Percentiles rank a stretch among this genome's conserved stretches.
phyloP scores from a whole-genome alignment of 2,797 vertebrate genomes.

The Telmatherina bonti region DNA sequence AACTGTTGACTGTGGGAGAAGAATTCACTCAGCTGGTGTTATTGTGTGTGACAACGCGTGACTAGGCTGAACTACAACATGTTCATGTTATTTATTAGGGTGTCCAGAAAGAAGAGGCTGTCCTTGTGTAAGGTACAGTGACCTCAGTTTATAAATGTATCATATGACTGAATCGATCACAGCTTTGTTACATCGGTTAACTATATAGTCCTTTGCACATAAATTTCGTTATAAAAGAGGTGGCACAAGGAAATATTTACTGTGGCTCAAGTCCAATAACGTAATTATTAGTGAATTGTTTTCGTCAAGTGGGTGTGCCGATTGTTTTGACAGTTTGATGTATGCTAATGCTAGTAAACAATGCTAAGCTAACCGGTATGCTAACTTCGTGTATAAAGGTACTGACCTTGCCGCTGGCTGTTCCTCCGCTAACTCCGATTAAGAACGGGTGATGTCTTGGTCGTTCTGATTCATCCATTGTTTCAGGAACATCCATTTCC shows the following conservation, averaged over 20 bases:
- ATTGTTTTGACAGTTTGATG: constrained; percentile 37
- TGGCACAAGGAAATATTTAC: background rate
- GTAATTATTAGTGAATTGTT: accelerated
- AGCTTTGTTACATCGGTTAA: background rate
- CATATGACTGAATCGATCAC: constrained; percentile 9
- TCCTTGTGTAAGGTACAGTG: background rate
- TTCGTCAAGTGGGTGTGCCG: constrained; percentile 35
- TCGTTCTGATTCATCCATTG: constrained; percentile 78
- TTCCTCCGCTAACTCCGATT: constrained; percentile 95
- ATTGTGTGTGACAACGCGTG: background rate
- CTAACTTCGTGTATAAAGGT: constrained; percentile 1
- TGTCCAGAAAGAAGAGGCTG: background rate
- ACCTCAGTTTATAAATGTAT: constrained; percentile 13
- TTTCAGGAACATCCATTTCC: constrained; percentile 67
- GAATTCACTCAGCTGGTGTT: background rate
- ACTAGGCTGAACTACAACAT: background rate
- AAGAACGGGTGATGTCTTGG: constrained; percentile 88
- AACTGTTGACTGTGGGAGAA: constrained; percentile 89
- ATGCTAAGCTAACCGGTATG: constrained; percentile 37
- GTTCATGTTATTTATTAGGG: background rate
- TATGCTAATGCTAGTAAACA: constrained; percentile 1
- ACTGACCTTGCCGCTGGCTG: constrained; percentile 93
- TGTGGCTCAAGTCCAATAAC: background rate
- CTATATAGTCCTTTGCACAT: constrained; percentile 1
- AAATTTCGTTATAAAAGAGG: background rate